Evolutionary conservation across 2,797 vertebrate species (phyloP), one percentile per base, ranked within the genome.

Genomic region (Poeciliopsis infans): DNA sequence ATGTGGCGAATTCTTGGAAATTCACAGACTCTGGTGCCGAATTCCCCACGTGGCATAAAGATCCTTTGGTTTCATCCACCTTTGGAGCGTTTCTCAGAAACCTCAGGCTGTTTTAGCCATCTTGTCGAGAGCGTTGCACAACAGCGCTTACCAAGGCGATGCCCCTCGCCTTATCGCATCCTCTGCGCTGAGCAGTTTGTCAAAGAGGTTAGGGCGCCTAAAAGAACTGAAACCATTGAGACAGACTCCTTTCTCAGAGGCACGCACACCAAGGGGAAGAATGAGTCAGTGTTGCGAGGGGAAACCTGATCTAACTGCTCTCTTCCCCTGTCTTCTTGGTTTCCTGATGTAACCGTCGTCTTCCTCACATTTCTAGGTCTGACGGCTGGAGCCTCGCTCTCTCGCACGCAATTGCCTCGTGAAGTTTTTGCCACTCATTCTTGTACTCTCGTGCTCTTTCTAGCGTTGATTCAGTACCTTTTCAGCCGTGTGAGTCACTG

Each of bases 331-430:
- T 91, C 91, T 94, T 95, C 91, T 95, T 91, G 89, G 94, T 96
- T 96, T 96, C 95, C 95, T 96, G 93, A 89, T 88, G 85, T 90
- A 96, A 96, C 95, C 77, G 94, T 94, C 90, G 72, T 93, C 90
- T 93, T 93, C 91, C 92, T 93, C 89, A 81, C 87, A 85, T 85
- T 89, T 94, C 85, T 90, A 79, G 87, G 79, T 91, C 88, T 92
- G 81, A 88, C 83, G 85, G 77, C 85, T 90, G 92, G 91, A 93
- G 91, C 89, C 41, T 79, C 41, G 28, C 84, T 88, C 84, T 78
- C 77, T 77, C 45, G 77, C 88, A 88, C 69, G 73, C 89, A 80
- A 84, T 76, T 72, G 18, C 81, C 80, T 69, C 76, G 82, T 81
- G 57, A 92, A 83, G 33, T 79, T 69, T 78, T 72, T 33, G 87